Evolutionary conservation across 2,797 vertebrate species (phyloP), one percentile per base, ranked within the genome.

Genomic region (Phataginus tricuspis): DNA sequence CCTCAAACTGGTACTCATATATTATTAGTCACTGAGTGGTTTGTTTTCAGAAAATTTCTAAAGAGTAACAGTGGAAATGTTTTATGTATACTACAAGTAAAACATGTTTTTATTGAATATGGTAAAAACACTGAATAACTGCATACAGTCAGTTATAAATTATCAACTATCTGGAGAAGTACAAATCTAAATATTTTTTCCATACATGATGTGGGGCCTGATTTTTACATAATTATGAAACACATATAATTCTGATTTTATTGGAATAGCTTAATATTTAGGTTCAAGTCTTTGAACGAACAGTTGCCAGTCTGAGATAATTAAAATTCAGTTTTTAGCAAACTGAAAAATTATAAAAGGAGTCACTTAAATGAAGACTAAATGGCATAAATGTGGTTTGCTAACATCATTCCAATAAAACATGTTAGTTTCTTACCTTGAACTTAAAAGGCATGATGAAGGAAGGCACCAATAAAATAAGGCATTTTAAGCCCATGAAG

Each of bases 401-500:
- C 61, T 78, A 96, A 95, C 12, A 95, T 83, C 39, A 13, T 96
- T 91, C 57, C 31, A 80, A 66, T 90, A 91, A 98, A 96, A 59
- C 42, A 18, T 0, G 96, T 72, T 64, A 95, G 84, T 97, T 96
- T 94, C 98, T 98, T 98, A 99, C 99, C 99, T 99, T 99, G 97
- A 98, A 99, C 97, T 99, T 99, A 98, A 99, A 99, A 94, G 99
- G 98, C 98, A 99, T 98, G 96, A 99, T 93, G 68, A 98, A 98
- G 96, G 98, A 99, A 98, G 99, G 99, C 98, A 99, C 98, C 98
- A 99, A 98, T 97, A 99, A 98, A 98, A 99, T 98, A 98, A 99
- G 98, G 99, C 99, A 99, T 99, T 99, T 99, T 34, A 99, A 98
- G 96, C 99, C 99, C 99, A 99, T 99, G 96, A 98, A 99, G 96